Evolutionary conservation across 1,140 invertebrate genomes (phyloP), one percentile per base, ranked within the genome.

Genomic region (Manduca sexta): DNA sequence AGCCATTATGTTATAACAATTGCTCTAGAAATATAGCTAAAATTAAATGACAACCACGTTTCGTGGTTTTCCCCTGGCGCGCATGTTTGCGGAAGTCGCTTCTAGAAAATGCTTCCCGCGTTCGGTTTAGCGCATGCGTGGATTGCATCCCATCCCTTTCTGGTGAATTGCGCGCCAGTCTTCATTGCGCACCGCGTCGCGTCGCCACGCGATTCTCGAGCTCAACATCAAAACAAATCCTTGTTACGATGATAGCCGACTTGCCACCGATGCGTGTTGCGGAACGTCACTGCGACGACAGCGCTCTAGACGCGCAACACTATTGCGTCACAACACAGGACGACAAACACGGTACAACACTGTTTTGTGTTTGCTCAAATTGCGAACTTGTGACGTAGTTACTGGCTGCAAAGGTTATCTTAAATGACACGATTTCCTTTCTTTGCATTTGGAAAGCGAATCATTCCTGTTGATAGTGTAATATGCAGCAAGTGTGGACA

Each of bases 81-180:
- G 42, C 52, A 49, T 49, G 44, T 49, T 50, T 55, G 51, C 56
- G 49, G 57, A 60, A 64, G 57, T 49, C 52, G 52, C 60, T 74
- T 79, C 72, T 80, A 80, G 73, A 78, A 78, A 53, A 49, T 57
- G 51, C 69, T 83, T 82, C 76, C 79, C 79, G 79, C 76, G 68
- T 74, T 74, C 71, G 33, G 62, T 40, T 59, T 42, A 33, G 66
- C 79, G 79, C 79, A 78, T 78, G 79, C 79, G 76, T 66, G 38
- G 41, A 62, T 41, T 18, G 52, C 52, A 38, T 51, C 56, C 65
- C 59, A 57, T 74, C 67, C 71, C 66, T 69, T 60, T 69, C 68
- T 56, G 44, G 59, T 68, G 65, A 67, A 70, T 56, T 77, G 71
- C 76, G 79, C 76, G 74, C 60, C 79, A 83, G 76, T 83, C 68